A percentile compares a stretch with the other conserved stretches of the same genome.
Conservation (phyloP, 2,113 vertebrate genomes). For the Narcine bancroftii region DNA sequence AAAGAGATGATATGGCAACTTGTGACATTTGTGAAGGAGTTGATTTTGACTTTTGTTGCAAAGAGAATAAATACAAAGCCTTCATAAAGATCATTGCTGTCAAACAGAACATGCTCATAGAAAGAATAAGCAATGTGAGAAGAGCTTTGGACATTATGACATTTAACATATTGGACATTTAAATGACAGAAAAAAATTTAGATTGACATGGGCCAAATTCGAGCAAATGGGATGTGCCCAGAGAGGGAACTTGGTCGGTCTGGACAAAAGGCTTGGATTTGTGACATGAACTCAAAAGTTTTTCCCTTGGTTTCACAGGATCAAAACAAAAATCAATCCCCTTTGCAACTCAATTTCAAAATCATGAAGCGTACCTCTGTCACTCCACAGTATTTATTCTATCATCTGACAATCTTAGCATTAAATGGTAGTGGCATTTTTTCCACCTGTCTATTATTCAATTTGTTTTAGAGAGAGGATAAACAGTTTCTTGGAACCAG, state of each 20-base stretch:
- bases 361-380: background rate
- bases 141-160: no score
- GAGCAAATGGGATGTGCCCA: no score
- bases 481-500: slow-evolving; percentile 7
- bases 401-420: background rate
- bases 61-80: background rate
- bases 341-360: background rate
- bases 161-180: no score
- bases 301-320: background rate
- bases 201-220: no score
- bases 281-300: background rate
- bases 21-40: background rate
- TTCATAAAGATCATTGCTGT: background rate
- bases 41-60: background rate
- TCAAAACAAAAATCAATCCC: background rate
- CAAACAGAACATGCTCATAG: background rate
- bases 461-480: background rate
- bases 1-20: background rate
- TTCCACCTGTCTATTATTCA: background rate
- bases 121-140: background rate
- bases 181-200: no score
- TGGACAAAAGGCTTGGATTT: no score
- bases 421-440: background rate
- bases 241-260: no score
- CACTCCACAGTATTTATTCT: background rate